phyloP scores from a whole-genome alignment of 2,797 vertebrate genomes.

The Manis javanica region DNA sequence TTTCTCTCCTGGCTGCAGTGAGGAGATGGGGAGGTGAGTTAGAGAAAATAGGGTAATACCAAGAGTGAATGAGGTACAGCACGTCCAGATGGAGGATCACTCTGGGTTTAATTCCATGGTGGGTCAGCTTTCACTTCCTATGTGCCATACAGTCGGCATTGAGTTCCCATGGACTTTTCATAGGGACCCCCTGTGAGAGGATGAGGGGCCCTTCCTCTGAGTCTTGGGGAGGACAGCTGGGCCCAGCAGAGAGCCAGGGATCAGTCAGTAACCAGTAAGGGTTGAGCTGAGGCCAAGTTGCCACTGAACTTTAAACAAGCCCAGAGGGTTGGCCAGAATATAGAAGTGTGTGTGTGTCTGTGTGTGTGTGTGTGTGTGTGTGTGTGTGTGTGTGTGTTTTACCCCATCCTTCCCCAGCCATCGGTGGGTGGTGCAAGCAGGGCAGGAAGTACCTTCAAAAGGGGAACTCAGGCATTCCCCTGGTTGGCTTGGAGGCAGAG shows the following conservation, averaged over 20 bases:
- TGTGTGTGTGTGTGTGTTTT: too few relatives aligned
- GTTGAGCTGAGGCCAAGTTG: background rate
- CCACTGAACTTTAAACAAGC: background rate
- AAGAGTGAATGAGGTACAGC: background rate
- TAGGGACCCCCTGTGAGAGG: background rate
- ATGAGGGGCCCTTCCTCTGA: background rate
- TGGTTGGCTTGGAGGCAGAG: background rate
- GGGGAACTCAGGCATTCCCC: background rate
- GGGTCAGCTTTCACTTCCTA: background rate
- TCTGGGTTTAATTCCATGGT: background rate
- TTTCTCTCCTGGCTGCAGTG: background rate
- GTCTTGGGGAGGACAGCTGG: background rate
- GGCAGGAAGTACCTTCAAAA: background rate
- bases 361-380: too few relatives aligned
- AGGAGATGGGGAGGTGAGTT: background rate
- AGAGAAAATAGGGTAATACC: background rate
- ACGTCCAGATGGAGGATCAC: background rate
- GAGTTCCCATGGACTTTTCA: background rate
- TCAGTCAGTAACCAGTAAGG: background rate
- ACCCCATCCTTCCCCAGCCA: background rate
- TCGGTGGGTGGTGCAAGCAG: background rate
- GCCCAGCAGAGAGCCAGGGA: background rate
- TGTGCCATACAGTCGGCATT: background rate
- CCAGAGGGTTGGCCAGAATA: background rate
- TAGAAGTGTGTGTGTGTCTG: too few relatives aligned